Conservation (phyloP, 2,888 invertebrate species). For the Dusona sp. region DNA sequence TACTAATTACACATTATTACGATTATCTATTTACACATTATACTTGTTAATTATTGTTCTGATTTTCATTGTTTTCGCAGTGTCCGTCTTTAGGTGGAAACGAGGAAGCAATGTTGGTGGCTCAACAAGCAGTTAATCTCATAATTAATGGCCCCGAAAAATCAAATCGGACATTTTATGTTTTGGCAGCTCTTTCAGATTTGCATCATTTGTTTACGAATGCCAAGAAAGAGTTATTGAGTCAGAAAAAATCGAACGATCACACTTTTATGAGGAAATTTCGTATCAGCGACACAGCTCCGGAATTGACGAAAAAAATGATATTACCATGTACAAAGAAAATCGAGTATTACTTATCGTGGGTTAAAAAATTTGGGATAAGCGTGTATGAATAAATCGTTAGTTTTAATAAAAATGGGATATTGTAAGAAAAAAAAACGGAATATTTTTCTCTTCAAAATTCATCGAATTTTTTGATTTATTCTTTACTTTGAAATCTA, state of each 20-base stretch:
- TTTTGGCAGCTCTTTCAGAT: conserved; percentile 89
- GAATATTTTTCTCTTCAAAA: background rate
- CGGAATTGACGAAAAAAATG: conserved; percentile 86
- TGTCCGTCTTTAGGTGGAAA: conserved; percentile 87
- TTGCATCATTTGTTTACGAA: conserved; percentile 86
- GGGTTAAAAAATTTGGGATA: conserved; percentile 84
- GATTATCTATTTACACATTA: background rate
- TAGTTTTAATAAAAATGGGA: background rate
- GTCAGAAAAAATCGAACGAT: conserved; percentile 72
- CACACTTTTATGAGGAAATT: conserved; percentile 87
- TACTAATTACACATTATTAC: background rate
- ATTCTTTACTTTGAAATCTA: too few relatives aligned
- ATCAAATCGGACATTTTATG: conserved; percentile 86
- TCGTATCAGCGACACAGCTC: conserved; percentile 84
- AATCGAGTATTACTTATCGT: conserved; percentile 90
- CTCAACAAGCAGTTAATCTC: conserved; percentile 87
- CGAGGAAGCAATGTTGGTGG: conserved; percentile 86
- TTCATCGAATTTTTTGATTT: background rate
- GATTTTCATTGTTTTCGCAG: conserved; percentile 83
- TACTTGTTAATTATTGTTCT: background rate
- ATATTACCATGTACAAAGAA: conserved; percentile 88
- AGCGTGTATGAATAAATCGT: conserved; percentile 20
- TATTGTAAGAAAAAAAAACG: background rate
- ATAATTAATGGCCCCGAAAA: conserved; percentile 88
- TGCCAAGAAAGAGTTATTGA: conserved; percentile 81